Evolutionary conservation across 35 echinoderm and acorn worm species (phyloP), one percentile per base, ranked within the genome.

Genomic region (Diadema setosum): DNA sequence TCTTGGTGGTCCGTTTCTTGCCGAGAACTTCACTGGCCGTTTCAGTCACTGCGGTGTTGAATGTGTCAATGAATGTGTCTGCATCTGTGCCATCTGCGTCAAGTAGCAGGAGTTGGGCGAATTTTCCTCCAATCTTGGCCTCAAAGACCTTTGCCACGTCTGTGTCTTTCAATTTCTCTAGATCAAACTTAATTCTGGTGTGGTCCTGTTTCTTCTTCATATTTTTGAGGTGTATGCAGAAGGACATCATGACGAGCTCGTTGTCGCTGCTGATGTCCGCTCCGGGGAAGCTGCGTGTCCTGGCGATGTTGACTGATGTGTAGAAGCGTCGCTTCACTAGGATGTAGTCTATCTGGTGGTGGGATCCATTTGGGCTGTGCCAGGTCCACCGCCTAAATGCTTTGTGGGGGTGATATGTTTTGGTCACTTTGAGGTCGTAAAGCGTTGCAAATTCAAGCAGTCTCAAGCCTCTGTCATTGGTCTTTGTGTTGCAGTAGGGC

Each of bases 241-340:
- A 81, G 73, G 31, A 76, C 65, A 85, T 85, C 7, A 91, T 86
- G 9, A 92, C 58, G 5, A 92, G 83, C 21, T 86, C 75, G 34
- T 93, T 84, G 26, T 93, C 91, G 83, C 85, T 93, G 14, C 91
- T 75, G 29, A 93, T 69, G 33, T 93, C 85, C 23, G 91, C 91
- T 33, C 84, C 85, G 0, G 84, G 75, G 56, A 82, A 86, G 65
- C 84, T 91, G 25, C 73, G 32, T 9, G 91, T 93, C 14, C 75
- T 91, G 3, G 75, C 84, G 32, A 2, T 93, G 3, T 88, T 88
- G 35, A 88, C 42, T 2, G 70, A 37, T 26, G 84, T 43, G 2
- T 43, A n/a, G 46, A 88, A 88, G 6, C 84, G 57, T 26, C 33
- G 55, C 42, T 58, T 75, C 14, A 78, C 44, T 17, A 80, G 42